These are phyloP conservation scores for Colinus virginianus DNA, from an alignment of 2,113 vertebrate species.

Conservation along the genomic window DNA sequence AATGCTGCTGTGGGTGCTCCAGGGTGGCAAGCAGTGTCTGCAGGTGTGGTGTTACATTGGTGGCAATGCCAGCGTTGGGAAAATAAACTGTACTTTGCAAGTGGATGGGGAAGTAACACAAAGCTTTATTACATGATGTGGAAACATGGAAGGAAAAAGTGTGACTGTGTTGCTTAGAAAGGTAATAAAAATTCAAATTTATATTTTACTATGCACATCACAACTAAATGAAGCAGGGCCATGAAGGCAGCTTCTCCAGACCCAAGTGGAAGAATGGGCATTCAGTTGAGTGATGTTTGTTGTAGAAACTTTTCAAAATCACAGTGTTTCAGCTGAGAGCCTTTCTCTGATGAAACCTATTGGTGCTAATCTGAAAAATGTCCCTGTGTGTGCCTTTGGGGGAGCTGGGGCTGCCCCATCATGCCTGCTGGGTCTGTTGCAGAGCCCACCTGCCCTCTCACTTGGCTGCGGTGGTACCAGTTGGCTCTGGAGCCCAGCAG, in stretches of 20 bases:
- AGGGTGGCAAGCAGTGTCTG: not conserved
- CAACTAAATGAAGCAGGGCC: not conserved
- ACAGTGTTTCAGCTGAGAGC: not conserved
- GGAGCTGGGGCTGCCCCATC: no score
- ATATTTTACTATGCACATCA: not conserved
- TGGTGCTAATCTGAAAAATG: not conserved
- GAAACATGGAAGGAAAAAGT: accelerated
- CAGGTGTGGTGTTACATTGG: not conserved
- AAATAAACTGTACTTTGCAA: not conserved
- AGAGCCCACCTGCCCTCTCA: not conserved
- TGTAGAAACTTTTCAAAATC: not conserved
- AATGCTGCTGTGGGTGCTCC: not conserved
- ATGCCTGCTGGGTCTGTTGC: not conserved
- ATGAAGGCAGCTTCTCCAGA: not conserved
- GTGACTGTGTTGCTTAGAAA: accelerated
- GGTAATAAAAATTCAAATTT: constrained; percentile 1
- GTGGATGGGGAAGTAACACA: not conserved
- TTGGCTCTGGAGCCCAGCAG: not conserved
- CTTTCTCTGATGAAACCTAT: not conserved
- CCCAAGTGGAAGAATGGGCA: not conserved
- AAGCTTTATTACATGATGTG: not conserved
- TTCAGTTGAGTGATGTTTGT: not conserved
- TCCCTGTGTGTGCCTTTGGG: not conserved
- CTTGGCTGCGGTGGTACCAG: not conserved
- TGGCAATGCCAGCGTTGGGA: not conserved